These are phyloP conservation scores for Stegophylla sp. DNA, from an alignment of 2,888 invertebrate species.

Conservation along the genomic window DNA sequence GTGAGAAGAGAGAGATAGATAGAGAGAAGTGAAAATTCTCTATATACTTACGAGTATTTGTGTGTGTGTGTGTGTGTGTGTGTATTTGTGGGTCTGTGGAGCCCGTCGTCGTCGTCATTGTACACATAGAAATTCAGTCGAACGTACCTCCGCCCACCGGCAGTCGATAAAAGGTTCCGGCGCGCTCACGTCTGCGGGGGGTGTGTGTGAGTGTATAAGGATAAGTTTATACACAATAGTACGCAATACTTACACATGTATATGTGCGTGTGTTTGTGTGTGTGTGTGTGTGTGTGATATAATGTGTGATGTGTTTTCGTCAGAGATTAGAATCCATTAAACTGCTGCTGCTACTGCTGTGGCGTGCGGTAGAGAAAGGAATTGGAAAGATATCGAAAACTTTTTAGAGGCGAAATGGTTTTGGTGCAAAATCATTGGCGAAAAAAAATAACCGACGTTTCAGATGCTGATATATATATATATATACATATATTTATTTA, in stretches of 20 bases:
- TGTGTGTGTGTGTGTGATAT: neutral
- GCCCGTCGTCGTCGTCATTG: neutral
- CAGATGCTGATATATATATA: neutral
- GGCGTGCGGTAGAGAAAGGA: neutral
- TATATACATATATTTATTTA: too few species aligned
- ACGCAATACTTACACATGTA: too few species aligned
- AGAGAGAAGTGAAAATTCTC: conserved; percentile 12
- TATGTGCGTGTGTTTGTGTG: too few species aligned
- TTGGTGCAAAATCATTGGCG: conserved; percentile 1
- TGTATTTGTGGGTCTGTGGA: too few species aligned
- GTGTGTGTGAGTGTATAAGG: too few species aligned
- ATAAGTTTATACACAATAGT: conserved; percentile 14
- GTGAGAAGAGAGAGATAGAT: too few species aligned
- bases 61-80: too few species aligned
- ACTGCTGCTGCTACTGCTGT: too few species aligned
- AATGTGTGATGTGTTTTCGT: conserved; percentile 12
- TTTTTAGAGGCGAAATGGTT: conserved; percentile 12
- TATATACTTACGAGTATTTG: neutral
- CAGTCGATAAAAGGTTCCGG: conserved; percentile 31
- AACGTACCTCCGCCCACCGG: conserved; percentile 1
- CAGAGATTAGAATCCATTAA: conserved; percentile 32
- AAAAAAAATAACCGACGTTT: conserved; percentile 8
- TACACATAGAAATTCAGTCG: neutral
- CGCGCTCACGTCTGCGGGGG: too few species aligned
- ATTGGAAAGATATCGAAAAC: conserved; percentile 28